Percentiles rank a stretch among this genome's conserved stretches.
Evolutionary conservation across 2,797 vertebrate species (phyloP).

Genomic region (Phaenicophaeus curvirostris): DNA sequence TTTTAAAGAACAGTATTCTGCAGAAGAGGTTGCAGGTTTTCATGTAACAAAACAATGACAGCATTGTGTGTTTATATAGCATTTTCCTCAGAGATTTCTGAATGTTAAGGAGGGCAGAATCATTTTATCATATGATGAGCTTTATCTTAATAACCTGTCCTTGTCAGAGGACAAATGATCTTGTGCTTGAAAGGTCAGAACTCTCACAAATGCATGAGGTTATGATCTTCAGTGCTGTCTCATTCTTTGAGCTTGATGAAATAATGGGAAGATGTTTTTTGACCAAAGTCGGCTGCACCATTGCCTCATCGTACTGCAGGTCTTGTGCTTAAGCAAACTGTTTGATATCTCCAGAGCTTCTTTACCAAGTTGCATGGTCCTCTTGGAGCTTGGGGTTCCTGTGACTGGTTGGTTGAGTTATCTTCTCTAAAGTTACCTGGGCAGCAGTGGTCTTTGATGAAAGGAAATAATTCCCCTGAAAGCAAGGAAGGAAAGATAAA

Average conservation of each 20-base stretch:
- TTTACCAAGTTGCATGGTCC: not conserved
- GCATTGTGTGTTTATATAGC: not conserved
- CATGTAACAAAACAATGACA: not conserved
- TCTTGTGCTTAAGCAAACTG: not conserved
- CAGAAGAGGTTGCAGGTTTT: not conserved
- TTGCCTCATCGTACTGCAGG: not conserved
- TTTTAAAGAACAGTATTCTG: conserved; percentile 18
- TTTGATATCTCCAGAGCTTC: not conserved
- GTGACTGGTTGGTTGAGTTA: not conserved
- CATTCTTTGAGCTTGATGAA: not conserved
- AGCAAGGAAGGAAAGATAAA: not conserved
- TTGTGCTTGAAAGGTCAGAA: conserved; percentile 17
- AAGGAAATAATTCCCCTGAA: not conserved
- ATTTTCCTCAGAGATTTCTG: not conserved
- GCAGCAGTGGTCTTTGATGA: not conserved
- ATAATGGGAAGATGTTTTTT: not conserved
- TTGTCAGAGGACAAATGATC: not conserved
- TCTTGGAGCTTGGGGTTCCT: not conserved
- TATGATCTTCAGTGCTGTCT: not conserved
- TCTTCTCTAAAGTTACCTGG: not conserved
- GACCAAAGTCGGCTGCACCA: not conserved
- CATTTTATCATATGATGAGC: not conserved
- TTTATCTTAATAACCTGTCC: conserved; percentile 23
- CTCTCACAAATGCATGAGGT: not conserved
- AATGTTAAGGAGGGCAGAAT: not conserved